These are phyloP conservation scores for Phalacrocorax carbo DNA, from an alignment of 2,113 vertebrate genomes.

Conservation along the genomic window DNA sequence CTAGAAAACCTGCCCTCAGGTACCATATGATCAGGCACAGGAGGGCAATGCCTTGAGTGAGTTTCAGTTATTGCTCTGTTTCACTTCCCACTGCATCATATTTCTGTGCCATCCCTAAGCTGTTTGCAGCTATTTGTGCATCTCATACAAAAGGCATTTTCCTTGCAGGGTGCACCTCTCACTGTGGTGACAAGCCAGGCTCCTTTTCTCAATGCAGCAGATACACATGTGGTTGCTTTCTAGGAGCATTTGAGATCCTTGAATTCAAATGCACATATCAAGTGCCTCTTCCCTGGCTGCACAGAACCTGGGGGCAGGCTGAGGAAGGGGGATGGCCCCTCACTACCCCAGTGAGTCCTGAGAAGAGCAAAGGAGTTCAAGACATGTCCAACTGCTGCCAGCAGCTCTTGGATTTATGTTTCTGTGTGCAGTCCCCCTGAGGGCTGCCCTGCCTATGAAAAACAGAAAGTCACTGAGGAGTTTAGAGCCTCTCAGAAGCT, in stretches of 20 bases:
- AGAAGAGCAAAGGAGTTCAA: not conserved
- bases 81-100: not conserved
- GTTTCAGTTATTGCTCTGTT: not conserved
- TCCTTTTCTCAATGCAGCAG: not conserved
- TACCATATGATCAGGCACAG: not conserved
- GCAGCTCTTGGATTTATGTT: not conserved
- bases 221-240: not conserved
- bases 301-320: not conserved
- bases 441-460: not conserved
- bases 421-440: not conserved
- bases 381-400: not conserved
- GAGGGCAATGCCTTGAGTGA: not conserved
- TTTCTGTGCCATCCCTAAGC: not conserved
- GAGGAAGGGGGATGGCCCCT: not conserved
- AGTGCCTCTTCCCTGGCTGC: not conserved
- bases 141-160: not conserved
- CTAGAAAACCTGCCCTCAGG: not conserved
- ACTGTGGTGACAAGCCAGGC: not conserved
- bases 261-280: not conserved
- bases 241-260: not conserved
- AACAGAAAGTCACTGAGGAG: not conserved
- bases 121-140: not conserved
- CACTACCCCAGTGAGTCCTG: not conserved
- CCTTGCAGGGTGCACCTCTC: not conserved
- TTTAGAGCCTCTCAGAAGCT: not conserved